Percentiles rank a stretch among this genome's conserved stretches.
phyloP scores from a whole-genome alignment of 2,888 invertebrate genomes.

The Eilema griseolum region DNA sequence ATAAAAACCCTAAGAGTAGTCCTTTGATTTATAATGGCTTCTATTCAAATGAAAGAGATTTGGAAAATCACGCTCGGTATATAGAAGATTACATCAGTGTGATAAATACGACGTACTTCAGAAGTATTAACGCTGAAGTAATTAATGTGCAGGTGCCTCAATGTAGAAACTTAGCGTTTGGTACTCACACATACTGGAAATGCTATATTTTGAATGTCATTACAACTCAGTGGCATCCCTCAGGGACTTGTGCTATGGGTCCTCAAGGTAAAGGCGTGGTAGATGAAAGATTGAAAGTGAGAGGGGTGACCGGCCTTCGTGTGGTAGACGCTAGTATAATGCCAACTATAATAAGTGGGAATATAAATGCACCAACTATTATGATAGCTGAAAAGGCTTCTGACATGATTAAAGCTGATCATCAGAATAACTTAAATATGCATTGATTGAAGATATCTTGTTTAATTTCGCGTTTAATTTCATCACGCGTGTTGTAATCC shows the following conservation, averaged over 20 bases:
- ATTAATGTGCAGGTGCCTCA: constrained; percentile 50
- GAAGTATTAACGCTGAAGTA: constrained; percentile 43
- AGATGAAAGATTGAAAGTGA: constrained; percentile 68
- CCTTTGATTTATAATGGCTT: constrained; percentile 57
- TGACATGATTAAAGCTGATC: constrained; percentile 21
- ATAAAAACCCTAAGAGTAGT: constrained; percentile 52
- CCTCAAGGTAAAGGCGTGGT: constrained; percentile 47
- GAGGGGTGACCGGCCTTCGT: constrained; percentile 84
- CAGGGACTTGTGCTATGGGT: constrained; percentile 61
- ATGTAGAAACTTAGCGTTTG: constrained; percentile 44
- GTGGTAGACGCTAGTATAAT: constrained; percentile 89
- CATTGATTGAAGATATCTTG: no score
- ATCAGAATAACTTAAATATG: not conserved
- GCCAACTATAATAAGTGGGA: constrained; percentile 86
- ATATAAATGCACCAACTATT: constrained; percentile 86
- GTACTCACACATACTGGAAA: constrained; percentile 61
- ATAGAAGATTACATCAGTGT: constrained; percentile 51
- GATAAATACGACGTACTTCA: constrained; percentile 53
- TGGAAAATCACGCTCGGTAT: constrained; percentile 46
- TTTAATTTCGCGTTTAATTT: no score
- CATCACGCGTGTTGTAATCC: no score
- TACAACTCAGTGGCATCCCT: constrained; percentile 58
- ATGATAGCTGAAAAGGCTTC: constrained; percentile 88
- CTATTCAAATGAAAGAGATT: constrained; percentile 55
- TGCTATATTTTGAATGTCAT: constrained; percentile 64